These are phyloP conservation scores for Hesperia comma DNA, from an alignment of 2,888 invertebrate genomes.

Conservation along the genomic window DNA sequence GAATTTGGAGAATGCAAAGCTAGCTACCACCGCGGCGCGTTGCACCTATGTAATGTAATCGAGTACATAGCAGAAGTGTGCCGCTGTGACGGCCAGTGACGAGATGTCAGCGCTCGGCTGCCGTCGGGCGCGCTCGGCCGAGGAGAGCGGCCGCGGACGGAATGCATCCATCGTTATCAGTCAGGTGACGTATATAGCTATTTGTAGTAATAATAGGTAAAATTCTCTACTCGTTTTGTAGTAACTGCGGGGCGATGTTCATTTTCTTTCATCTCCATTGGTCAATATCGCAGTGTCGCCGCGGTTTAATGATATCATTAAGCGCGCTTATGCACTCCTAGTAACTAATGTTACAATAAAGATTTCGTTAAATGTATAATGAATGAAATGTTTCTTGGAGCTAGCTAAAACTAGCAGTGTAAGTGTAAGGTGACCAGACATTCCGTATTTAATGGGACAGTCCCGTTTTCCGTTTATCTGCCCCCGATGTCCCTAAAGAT, in stretches of 20 bases:
- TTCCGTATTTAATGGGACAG: no score
- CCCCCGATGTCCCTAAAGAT: no score
- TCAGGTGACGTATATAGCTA: slow-evolving; percentile 13
- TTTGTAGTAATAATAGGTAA: neutral
- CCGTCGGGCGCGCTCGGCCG: slow-evolving; percentile 59
- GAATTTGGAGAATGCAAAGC: slow-evolving; percentile 66
- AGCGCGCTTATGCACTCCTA: no score
- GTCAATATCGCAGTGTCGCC: neutral
- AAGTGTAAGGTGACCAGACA: no score
- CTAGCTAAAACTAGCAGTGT: no score
- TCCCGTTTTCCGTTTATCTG: no score
- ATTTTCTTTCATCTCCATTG: neutral
- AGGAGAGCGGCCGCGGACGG: slow-evolving; percentile 41
- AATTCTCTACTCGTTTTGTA: no score
- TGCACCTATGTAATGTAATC: slow-evolving; percentile 50
- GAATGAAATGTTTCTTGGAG: no score
- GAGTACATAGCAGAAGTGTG: slow-evolving; percentile 71
- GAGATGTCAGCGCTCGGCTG: slow-evolving; percentile 75
- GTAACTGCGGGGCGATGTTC: neutral
- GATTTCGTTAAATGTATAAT: no score
- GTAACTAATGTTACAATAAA: no score
- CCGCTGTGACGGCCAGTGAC: slow-evolving; percentile 76
- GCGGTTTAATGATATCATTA: no score
- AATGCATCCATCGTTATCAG: slow-evolving; percentile 28
- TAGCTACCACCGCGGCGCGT: slow-evolving; percentile 65